Conservation (phyloP, 1,140 invertebrate genomes). For the Apis florea region DNA sequence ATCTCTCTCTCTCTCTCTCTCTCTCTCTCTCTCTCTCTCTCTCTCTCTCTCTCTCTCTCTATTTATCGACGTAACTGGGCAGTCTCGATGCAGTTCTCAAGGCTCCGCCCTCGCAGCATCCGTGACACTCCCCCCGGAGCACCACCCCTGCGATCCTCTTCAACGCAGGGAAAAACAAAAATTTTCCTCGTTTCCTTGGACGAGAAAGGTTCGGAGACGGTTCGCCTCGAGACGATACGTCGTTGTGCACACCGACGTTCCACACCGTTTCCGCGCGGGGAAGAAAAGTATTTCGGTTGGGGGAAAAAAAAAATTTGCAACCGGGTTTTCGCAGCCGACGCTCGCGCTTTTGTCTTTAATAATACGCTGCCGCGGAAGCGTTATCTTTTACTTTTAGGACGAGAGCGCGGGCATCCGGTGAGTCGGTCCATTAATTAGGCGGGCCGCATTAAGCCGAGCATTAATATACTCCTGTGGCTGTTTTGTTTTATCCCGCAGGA, state of each 20-base stretch:
- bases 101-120: slow-evolving; percentile 75
- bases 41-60: slow-evolving; percentile 11
- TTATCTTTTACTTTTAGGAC: slow-evolving; percentile 76
- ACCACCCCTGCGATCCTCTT: slow-evolving; percentile 63
- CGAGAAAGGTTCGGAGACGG: background rate
- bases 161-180: slow-evolving; percentile 46
- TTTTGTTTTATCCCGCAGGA: slow-evolving; percentile 81
- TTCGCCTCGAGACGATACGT: no score
- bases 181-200: slow-evolving; percentile 30
- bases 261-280: no score
- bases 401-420: slow-evolving; percentile 68
- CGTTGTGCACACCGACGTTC: no score
- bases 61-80: slow-evolving; percentile 65
- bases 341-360: slow-evolving; percentile 74
- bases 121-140: slow-evolving; percentile 70
- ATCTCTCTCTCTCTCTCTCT: no score
- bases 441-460: slow-evolving; percentile 79
- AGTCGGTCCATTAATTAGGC: slow-evolving; percentile 81
- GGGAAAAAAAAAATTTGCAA: background rate
- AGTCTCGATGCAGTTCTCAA: slow-evolving; percentile 73
- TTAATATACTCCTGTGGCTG: slow-evolving; percentile 80
- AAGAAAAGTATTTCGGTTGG: no score
- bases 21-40: no score
- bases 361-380: slow-evolving; percentile 72
- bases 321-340: background rate